Evolutionary conservation across 2,113 vertebrate genomes (phyloP).

Genomic region (Meleagris gallopavo): DNA sequence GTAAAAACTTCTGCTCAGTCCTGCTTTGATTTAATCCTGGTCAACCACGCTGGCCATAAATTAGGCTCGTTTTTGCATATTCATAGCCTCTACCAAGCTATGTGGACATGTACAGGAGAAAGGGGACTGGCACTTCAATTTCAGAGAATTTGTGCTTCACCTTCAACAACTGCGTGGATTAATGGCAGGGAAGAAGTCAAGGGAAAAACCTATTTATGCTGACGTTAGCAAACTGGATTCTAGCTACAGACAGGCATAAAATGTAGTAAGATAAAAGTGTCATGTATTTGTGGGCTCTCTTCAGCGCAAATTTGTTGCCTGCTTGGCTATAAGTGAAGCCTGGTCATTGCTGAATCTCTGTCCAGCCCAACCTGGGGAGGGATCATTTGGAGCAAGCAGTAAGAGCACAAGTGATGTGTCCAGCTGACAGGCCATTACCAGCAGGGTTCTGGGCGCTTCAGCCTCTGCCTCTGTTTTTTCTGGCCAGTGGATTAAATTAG

Average conservation of each 20-base stretch:
- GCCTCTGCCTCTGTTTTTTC: not conserved
- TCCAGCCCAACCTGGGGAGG: not conserved
- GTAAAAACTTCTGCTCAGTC: not conserved
- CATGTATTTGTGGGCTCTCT: not conserved
- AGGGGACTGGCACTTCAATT: not conserved
- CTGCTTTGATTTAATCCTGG: not conserved
- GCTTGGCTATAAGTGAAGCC: not conserved
- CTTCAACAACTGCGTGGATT: not conserved
- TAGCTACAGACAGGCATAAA: not conserved
- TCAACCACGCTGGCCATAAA: not conserved
- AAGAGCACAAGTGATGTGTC: not conserved
- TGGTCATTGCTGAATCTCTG: not conserved
- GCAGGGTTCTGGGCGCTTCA: not conserved
- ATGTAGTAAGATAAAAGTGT: not conserved
- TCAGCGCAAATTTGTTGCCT: not conserved
- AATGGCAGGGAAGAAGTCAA: not conserved
- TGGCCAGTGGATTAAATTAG: not conserved
- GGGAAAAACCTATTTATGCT: not conserved
- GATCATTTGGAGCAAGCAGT: not conserved
- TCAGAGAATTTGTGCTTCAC: not conserved
- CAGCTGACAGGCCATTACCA: not conserved
- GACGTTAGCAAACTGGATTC: not conserved
- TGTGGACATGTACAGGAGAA: rapidly evolving
- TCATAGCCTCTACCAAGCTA: not conserved
- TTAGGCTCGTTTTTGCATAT: not conserved